phyloP scores from a whole-genome alignment of 2,797 vertebrate species.

The Enteromius anoplus region DNA sequence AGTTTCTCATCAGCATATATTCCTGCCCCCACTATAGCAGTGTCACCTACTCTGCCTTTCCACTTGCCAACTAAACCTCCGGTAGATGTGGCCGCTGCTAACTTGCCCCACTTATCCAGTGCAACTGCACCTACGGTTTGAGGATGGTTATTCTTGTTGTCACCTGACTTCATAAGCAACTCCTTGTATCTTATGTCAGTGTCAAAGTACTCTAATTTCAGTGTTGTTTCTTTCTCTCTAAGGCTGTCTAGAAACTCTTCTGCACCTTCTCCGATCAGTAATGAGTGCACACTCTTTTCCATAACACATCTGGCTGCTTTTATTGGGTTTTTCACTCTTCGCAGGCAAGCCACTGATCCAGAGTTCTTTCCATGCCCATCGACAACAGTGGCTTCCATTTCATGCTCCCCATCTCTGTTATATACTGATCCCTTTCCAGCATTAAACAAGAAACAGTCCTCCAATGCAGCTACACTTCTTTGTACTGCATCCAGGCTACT shows the following conservation, averaged over 20 bases:
- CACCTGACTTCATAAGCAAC: conserved; percentile 64
- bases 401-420: conserved; percentile 77
- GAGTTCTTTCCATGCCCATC: conserved; percentile 73
- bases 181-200: conserved; percentile 75
- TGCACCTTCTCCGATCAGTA: conserved; percentile 74
- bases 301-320: conserved; percentile 72
- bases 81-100: conserved; percentile 81
- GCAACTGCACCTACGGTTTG: conserved; percentile 83
- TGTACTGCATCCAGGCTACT: conserved; percentile 80
- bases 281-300: conserved; percentile 72
- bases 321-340: conserved; percentile 73
- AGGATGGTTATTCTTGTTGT: conserved; percentile 74
- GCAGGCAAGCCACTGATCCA: conserved; percentile 79
- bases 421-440: conserved; percentile 82
- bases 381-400: conserved; percentile 80
- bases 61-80: conserved; percentile 80
- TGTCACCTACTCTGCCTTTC: conserved; percentile 80
- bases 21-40: conserved; percentile 80
- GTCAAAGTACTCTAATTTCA: conserved; percentile 76
- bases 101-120: conserved; percentile 68
- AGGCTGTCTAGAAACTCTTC: conserved; percentile 73
- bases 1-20: conserved; percentile 78
- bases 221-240: conserved; percentile 62
- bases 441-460: conserved; percentile 84
- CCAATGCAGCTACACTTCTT: conserved; percentile 77